Conservation (phyloP, 2,113 vertebrate species). For the Octodon degus region DNA sequence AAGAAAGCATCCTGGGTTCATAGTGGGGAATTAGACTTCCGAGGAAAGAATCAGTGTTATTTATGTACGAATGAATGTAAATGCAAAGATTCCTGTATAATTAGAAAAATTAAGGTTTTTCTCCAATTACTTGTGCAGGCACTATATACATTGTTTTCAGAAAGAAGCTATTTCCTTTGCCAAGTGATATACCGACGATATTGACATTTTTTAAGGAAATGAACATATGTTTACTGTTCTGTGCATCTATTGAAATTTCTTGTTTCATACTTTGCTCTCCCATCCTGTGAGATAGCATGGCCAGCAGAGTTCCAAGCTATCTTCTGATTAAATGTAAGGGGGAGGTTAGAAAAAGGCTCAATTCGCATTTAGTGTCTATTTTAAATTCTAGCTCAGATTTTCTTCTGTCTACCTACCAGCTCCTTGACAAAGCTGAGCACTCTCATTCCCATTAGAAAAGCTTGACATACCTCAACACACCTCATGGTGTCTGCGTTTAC, state of each 20-base stretch:
- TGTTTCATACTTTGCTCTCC: background rate
- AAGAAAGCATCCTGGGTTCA: background rate
- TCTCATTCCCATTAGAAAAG: background rate
- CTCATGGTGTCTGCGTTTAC: background rate
- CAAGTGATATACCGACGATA: background rate
- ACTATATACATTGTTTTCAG: background rate
- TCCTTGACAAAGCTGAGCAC: background rate
- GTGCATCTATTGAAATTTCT: background rate
- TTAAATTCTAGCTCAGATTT: constrained; percentile 7
- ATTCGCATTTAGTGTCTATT: background rate
- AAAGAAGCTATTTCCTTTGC: background rate
- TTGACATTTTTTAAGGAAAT: constrained; percentile 3
- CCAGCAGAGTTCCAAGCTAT: background rate
- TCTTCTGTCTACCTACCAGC: background rate
- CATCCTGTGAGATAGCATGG: background rate
- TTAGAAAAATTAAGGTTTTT: background rate
- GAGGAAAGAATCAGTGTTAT: background rate
- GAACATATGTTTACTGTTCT: background rate
- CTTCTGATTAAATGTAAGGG: background rate
- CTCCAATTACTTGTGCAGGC: background rate
- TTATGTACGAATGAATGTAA: background rate
- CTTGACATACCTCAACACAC: background rate
- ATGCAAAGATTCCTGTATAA: constrained; percentile 23
- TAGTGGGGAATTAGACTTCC: background rate
- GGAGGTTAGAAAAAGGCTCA: background rate